Base-by-base conservation (phyloP, 1,140 invertebrate species). In the Heliconius nattereri region DNA sequence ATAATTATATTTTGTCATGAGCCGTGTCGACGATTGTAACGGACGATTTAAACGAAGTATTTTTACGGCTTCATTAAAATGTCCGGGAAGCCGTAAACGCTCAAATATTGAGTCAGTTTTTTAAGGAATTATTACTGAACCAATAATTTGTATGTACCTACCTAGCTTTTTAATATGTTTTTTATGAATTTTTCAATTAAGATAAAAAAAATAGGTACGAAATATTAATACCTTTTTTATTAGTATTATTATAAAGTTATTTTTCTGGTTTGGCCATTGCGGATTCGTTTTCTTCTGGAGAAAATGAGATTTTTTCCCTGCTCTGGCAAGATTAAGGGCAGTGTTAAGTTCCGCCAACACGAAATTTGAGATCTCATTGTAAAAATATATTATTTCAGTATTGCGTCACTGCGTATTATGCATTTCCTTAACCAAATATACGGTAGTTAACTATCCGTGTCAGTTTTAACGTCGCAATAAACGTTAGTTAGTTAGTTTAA, bases 51-150 rank as follows among this genome's bases (percentile, higher is more conserved):
- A 66, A 66, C 60, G 1, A 16, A 16, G 60, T 45, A 16, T 26
- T 66, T 66, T 66, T 66, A 66, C 23, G 60, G 60, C 60, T 66
- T 66, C 26, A 26, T 66, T 66, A 66, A 66, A 66, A 66, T 66
- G 0, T 13, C 60, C 60, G 60, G 60, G 60, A 66, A 66, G 60
- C 60, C 60, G 26, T 66, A 66, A 66, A 29, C 16, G 23, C 60
- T 29, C 60, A 66, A 66, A 66, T 26, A 66, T 66, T 66, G 60
- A 66, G 11, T n/a, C 40, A 23, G 60, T 26, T 66, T 66, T n/a
- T 66, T 6, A 66, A 66, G 23, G 11, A 11, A 66, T 29, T 66
- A 29, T 66, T 29, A 29, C 5, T 26, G 13, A 23, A 66, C 9
- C 9, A 66, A 3, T 66, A 66, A 66, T 66, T 66, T 66, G 29